Percentiles rank a stretch among this genome's conserved stretches.
These are phyloP conservation scores for Ancistrus triradiatus DNA, from an alignment of 2,113 vertebrate genomes.

Conservation along the genomic window DNA sequence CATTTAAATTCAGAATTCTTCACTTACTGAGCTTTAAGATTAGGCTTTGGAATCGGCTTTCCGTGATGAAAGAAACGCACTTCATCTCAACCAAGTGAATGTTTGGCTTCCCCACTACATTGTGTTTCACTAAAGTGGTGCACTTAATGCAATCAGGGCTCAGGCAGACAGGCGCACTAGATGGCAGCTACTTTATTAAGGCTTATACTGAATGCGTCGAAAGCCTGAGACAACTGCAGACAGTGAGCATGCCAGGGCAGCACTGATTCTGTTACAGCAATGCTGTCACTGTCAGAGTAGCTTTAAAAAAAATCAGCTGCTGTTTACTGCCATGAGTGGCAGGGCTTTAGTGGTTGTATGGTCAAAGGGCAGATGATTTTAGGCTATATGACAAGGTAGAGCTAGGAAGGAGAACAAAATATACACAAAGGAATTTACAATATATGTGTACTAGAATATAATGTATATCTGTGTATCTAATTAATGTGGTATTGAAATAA, in stretches of 20 bases:
- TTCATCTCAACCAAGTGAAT: background rate
- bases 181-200: slow-evolving; percentile 13
- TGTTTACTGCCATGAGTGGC: too few relatives aligned
- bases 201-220: background rate
- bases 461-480: too few relatives aligned
- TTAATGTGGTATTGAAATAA: too few relatives aligned
- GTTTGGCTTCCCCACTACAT: background rate
- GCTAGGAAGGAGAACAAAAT: too few relatives aligned
- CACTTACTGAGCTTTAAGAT: too few relatives aligned
- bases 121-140: slow-evolving; percentile 5
- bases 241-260: background rate
- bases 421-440: too few relatives aligned
- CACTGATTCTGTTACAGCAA: background rate
- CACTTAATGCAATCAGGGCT: slow-evolving; percentile 7
- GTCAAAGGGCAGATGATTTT: too few relatives aligned
- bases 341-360: too few relatives aligned
- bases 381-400: background rate
- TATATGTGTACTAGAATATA: too few relatives aligned
- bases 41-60: too few relatives aligned
- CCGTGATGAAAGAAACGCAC: background rate
- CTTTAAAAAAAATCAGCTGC: background rate
- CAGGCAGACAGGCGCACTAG: background rate
- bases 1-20: too few relatives aligned
- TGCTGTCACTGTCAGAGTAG: slow-evolving; percentile 22
- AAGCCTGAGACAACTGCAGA: background rate